phyloP scores from a whole-genome alignment of 2,797 vertebrate genomes.

The Sternarchorhynchus goeldii region DNA sequence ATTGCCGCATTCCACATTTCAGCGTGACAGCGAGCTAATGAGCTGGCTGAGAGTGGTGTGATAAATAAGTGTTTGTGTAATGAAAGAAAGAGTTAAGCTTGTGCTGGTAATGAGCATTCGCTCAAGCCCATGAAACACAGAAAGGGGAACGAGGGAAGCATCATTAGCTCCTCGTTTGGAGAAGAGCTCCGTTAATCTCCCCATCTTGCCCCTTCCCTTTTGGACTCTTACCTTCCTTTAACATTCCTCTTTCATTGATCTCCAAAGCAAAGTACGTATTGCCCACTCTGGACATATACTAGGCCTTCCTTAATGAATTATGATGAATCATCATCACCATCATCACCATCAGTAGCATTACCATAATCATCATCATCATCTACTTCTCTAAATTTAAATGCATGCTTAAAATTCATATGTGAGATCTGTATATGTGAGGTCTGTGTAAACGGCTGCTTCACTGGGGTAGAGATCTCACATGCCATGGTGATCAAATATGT shows the following conservation, averaged over 20 bases:
- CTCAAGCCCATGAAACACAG: constrained; percentile 31
- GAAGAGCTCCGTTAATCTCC: constrained; percentile 15
- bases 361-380: too few relatives aligned
- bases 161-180: constrained; percentile 49
- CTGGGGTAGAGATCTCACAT: background rate
- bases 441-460: background rate
- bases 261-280: constrained; percentile 30
- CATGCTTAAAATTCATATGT: background rate
- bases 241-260: constrained; percentile 16
- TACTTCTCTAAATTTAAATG: too few relatives aligned
- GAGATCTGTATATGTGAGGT: background rate
- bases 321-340: constrained; percentile 28
- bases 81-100: constrained; percentile 42
- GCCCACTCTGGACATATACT: constrained; percentile 5
- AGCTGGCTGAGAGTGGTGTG: constrained; percentile 52
- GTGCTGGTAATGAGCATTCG: constrained; percentile 32
- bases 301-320: constrained; percentile 49
- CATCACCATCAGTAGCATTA: too few relatives aligned
- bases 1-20: constrained; percentile 45
- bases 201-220: background rate
- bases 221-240: background rate
- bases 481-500: constrained; percentile 26
- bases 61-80: constrained; percentile 59
- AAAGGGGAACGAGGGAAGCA: constrained; percentile 22
- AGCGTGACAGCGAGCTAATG: constrained; percentile 56